Evolutionary conservation across 2,797 vertebrate genomes (phyloP).

Genomic region (Liparis tanakae): DNA sequence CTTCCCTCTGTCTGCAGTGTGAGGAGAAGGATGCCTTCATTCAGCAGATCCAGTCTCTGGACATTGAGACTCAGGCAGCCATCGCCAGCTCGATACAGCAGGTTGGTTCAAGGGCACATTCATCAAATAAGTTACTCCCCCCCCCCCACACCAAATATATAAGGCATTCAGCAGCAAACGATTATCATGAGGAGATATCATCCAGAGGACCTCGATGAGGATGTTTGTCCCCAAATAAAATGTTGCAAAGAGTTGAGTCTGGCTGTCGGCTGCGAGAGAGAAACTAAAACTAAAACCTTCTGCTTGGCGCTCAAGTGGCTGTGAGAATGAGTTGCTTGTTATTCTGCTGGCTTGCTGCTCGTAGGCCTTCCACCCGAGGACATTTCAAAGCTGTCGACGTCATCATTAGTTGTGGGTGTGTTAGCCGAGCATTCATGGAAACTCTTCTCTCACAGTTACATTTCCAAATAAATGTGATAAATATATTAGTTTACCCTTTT

Average conservation of each 20-base stretch:
- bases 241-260: conserved; percentile 49
- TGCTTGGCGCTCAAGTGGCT: conserved; percentile 46
- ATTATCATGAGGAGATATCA: conserved; percentile 12
- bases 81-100: conserved; percentile 90
- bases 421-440: conserved; percentile 47
- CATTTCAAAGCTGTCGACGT: conserved; percentile 47
- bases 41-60: conserved; percentile 88
- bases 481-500: not conserved
- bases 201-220: conserved; percentile 34
- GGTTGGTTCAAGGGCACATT: conserved; percentile 73
- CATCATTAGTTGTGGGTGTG: conserved; percentile 66
- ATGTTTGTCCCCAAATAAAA: conserved; percentile 46
- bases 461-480: conserved; percentile 20
- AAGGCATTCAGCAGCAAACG: conserved; percentile 21
- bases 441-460: conserved; percentile 13
- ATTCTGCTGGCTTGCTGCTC: conserved; percentile 59
- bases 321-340: conserved; percentile 71
- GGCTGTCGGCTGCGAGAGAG: conserved; percentile 40
- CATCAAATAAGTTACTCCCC: conserved; percentile 34
- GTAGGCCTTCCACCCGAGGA: conserved; percentile 56
- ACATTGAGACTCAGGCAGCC: conserved; percentile 86
- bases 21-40: conserved; percentile 90
- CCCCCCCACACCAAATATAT: not conserved
- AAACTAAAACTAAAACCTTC: conserved; percentile 53
- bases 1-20: conserved; percentile 80